Conservation (phyloP, 1,140 invertebrate species). For the Penaeus indicus region DNA sequence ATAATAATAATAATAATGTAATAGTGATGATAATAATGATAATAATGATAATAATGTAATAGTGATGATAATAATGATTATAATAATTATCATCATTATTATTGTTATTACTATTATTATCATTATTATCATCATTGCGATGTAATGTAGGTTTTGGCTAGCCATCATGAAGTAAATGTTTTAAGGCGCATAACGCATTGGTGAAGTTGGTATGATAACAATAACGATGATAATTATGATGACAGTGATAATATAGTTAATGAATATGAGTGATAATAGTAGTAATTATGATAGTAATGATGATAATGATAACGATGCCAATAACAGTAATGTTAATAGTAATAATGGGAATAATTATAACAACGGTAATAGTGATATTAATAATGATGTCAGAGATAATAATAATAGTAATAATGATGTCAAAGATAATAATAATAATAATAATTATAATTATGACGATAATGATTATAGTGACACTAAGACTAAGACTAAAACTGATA, state of each 20-base stretch:
- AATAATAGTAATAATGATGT: background rate
- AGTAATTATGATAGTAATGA: no score
- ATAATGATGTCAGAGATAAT: background rate
- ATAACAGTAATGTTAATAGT: background rate
- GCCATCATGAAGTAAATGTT: no score
- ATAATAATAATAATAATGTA: background rate
- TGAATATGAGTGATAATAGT: no score
- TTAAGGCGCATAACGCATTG: no score
- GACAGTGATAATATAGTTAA: background rate
- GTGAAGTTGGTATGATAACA: no score
- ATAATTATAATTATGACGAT: background rate
- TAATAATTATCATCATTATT: background rate
- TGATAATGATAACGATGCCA: background rate
- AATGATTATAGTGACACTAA: background rate
- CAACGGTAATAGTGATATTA: background rate
- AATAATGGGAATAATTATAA: background rate
- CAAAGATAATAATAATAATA: background rate
- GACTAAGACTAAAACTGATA: background rate
- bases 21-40: background rate
- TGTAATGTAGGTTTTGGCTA: no score
- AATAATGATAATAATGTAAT: background rate
- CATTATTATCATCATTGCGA: no score
- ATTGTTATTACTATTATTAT: no score
- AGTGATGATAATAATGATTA: background rate
- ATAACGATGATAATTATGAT: background rate